Percentiles rank a stretch among this genome's conserved stretches.
Conservation (phyloP, 1,140 invertebrate genomes). For the Sminthurides bifidus region DNA sequence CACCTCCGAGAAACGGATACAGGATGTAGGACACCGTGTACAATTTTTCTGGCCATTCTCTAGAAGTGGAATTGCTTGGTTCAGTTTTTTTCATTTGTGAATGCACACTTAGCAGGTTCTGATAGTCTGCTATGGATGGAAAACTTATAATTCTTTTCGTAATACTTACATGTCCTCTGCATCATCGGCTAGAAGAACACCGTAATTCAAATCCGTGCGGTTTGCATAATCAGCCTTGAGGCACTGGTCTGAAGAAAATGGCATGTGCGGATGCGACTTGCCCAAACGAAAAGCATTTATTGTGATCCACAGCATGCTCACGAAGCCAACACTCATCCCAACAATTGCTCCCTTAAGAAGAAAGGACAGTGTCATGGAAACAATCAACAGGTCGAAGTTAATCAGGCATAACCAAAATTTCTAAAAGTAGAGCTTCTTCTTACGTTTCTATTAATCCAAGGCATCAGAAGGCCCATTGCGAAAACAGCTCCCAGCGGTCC, state of each 20-base stretch:
- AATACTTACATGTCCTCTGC: background rate
- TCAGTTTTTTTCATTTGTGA: too few relatives aligned
- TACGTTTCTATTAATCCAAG: conserved; percentile 36
- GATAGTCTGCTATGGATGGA: background rate
- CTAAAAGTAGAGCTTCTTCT: too few relatives aligned
- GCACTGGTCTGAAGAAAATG: conserved; percentile 22
- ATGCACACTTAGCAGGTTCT: too few relatives aligned
- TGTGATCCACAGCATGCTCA: conserved; percentile 31
- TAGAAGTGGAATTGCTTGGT: conserved; percentile 13
- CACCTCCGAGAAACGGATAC: conserved; percentile 28
- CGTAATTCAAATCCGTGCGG: background rate
- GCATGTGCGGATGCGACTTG: conserved; percentile 23
- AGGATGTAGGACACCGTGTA: conserved; percentile 31
- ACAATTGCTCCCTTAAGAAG: conserved; percentile 28
- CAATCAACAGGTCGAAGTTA: background rate
- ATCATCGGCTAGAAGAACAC: background rate
- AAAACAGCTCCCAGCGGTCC: conserved; percentile 37
- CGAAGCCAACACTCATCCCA: conserved; percentile 31
- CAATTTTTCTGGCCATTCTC: conserved; percentile 30
- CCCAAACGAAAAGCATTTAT: conserved; percentile 21
- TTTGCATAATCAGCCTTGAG: background rate
- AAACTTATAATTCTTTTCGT: background rate
- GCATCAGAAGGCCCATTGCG: conserved; percentile 39
- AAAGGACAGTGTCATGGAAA: background rate
- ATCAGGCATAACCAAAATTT: background rate